Conservation (phyloP, 2,113 vertebrate genomes). For the Saguinus imperator region DNA sequence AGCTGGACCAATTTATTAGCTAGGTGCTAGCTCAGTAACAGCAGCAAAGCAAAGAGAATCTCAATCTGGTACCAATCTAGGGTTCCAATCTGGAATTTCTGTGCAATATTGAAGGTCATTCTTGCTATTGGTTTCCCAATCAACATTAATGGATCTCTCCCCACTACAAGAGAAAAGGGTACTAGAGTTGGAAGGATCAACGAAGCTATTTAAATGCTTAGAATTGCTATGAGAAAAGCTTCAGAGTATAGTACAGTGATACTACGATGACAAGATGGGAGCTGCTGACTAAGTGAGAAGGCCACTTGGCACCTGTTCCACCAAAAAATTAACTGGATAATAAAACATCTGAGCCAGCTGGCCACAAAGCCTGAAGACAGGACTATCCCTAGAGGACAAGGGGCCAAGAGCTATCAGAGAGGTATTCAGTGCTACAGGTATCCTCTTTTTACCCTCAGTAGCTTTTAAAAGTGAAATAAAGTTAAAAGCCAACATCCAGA, state of each 20-base stretch:
- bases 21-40: not conserved
- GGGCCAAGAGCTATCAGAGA: not conserved
- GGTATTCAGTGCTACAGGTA: not conserved
- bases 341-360: slow-evolving; percentile 62
- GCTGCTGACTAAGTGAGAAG: slow-evolving; percentile 61
- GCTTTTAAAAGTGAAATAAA: slow-evolving; percentile 49
- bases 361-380: slow-evolving; percentile 13
- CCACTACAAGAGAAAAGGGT: not conserved
- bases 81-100: not conserved
- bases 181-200: not conserved
- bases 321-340: slow-evolving; percentile 65
- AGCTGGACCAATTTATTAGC: not conserved
- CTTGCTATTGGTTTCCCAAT: slow-evolving; percentile 4
- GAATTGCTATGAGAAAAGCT: slow-evolving; percentile 3
- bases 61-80: not conserved
- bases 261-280: slow-evolving; percentile 53
- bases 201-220: slow-evolving; percentile 3
- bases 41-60: not conserved
- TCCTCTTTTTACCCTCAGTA: not conserved
- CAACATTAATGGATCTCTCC: not conserved
- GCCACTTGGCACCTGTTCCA: slow-evolving; percentile 49
- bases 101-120: not conserved
- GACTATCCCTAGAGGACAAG: not conserved
- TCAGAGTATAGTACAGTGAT: slow-evolving; percentile 5
- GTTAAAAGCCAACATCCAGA: slow-evolving; percentile 29